phyloP scores from a whole-genome alignment of 2,797 vertebrate species.

The Orestias chungarensis region DNA sequence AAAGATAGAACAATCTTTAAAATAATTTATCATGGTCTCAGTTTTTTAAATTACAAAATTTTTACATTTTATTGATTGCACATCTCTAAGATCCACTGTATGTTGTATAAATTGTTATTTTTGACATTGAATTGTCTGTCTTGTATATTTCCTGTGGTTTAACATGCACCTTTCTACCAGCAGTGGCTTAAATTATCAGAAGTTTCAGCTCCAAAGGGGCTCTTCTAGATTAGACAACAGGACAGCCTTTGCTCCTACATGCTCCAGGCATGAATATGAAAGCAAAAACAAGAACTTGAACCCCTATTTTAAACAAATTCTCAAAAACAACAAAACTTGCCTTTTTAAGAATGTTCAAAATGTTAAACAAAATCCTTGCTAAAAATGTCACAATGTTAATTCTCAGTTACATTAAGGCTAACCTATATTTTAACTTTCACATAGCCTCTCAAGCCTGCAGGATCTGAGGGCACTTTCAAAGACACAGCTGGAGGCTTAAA shows the following conservation, averaged over 20 bases:
- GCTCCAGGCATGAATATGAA: background rate
- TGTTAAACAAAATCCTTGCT: background rate
- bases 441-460: background rate
- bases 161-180: background rate
- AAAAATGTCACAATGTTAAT: background rate
- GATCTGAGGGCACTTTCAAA: conserved; percentile 8
- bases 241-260: background rate
- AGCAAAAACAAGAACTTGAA: background rate
- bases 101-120: background rate
- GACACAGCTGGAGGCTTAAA: conserved; percentile 11
- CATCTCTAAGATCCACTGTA: background rate
- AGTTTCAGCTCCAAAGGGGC: background rate
- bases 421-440: background rate
- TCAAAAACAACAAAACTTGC: background rate
- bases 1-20: too few species aligned
- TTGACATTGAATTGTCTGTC: background rate
- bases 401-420: conserved; percentile 3
- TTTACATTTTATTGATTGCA: too few species aligned
- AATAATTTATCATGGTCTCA: too few species aligned
- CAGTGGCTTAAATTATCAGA: background rate
- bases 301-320: background rate
- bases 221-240: background rate
- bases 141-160: background rate
- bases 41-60: too few species aligned
- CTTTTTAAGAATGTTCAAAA: background rate